Percentiles rank a stretch among this genome's conserved stretches.
phyloP scores from a whole-genome alignment of 2,888 invertebrate species.

The Campoplex capitator region DNA sequence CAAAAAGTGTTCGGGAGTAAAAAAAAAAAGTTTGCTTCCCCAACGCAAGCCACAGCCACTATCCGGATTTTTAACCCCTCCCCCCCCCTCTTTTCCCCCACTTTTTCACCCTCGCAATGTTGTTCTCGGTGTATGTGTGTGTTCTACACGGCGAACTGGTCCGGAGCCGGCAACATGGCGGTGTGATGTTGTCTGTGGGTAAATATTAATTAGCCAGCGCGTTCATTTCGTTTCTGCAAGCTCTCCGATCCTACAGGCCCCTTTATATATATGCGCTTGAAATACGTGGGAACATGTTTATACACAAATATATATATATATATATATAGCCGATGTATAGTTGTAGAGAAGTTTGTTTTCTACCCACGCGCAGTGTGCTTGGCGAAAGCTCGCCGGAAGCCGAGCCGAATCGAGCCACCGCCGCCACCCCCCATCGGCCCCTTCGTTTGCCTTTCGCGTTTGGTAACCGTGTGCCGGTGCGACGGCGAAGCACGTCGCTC shows the following conservation, averaged over 20 bases:
- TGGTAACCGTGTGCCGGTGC: slow-evolving; percentile 40
- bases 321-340: too few relatives aligned
- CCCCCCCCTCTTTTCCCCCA: background rate
- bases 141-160: background rate
- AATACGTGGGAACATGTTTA: background rate
- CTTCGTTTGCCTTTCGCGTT: slow-evolving; percentile 57
- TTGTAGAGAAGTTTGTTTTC: slow-evolving; percentile 59
- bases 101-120: slow-evolving; percentile 5
- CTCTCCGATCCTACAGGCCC: slow-evolving; percentile 67
- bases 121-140: slow-evolving; percentile 8
- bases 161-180: slow-evolving; percentile 59
- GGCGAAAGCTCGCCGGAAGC: slow-evolving; percentile 43
- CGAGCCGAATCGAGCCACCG: background rate
- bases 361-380: slow-evolving; percentile 38
- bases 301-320: background rate
- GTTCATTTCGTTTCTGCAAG: slow-evolving; percentile 80
- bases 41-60: too few relatives aligned
- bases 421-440: slow-evolving; percentile 26
- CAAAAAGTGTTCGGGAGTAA: background rate
- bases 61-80: background rate
- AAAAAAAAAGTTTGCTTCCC: background rate
- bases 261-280: slow-evolving; percentile 1
- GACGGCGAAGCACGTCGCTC: slow-evolving; percentile 70
- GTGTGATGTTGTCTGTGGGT: slow-evolving; percentile 78
- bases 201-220: slow-evolving; percentile 84